A percentile compares a stretch with the other conserved stretches of the same genome.
Evolutionary conservation across 2,888 invertebrate species (phyloP).

Genomic region (Nomada lathburiana): DNA sequence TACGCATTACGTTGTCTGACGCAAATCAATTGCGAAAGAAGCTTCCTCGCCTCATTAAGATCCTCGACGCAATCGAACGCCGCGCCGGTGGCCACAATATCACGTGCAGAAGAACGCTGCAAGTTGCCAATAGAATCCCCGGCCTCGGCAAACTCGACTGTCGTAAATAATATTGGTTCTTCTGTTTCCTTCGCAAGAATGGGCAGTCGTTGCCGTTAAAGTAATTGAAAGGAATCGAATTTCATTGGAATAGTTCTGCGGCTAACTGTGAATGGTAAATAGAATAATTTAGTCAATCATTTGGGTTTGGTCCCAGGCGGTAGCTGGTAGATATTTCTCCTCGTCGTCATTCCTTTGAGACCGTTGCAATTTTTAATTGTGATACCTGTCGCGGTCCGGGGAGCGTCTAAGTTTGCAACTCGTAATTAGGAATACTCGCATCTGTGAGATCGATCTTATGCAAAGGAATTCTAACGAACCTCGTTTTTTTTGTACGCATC

Average conservation of each 20-base stretch:
- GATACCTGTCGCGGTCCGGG: too few species aligned
- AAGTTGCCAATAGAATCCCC: neutral
- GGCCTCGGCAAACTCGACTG: neutral
- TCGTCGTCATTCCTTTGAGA: neutral
- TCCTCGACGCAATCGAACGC: constrained; percentile 47
- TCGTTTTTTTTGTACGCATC: constrained; percentile 1
- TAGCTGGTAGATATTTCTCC: too few species aligned
- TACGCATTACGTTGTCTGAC: constrained; percentile 44
- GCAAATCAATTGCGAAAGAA: constrained; percentile 55
- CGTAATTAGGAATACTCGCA: neutral
- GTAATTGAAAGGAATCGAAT: too few species aligned
- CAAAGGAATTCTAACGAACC: constrained; percentile 9
- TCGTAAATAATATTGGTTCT: neutral
- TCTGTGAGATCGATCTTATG: neutral
- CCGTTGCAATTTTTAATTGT: neutral
- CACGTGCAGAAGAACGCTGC: constrained; percentile 32
- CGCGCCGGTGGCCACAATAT: constrained; percentile 24
- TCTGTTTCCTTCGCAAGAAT: too few species aligned
- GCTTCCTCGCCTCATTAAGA: constrained; percentile 53
- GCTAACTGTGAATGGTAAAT: too few species aligned
- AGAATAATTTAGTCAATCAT: too few species aligned
- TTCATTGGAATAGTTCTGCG: too few species aligned
- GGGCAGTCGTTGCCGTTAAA: too few species aligned
- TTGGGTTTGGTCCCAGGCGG: too few species aligned
- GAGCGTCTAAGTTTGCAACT: neutral